Percentiles rank a stretch among this genome's conserved stretches.
Evolutionary conservation across 37 sponge, comb jelly and placozoan species (phyloP).

Genomic region (Crambe crambe): DNA sequence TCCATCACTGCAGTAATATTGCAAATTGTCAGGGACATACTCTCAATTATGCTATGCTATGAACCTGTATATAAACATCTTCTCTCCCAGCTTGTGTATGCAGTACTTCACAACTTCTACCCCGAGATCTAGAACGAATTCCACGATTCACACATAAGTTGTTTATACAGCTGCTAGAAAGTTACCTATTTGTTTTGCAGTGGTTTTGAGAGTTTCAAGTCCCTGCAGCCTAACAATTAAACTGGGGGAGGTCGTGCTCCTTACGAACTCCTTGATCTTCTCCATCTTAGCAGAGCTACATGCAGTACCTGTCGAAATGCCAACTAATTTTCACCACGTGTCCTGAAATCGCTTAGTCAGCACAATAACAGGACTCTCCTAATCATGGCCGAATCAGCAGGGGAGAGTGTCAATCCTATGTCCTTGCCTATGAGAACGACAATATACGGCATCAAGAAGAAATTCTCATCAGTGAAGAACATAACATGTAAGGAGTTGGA

Average conservation of each 20-base stretch:
- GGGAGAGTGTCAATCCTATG: background rate
- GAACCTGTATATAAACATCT: background rate
- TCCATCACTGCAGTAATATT: background rate
- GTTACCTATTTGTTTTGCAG: background rate
- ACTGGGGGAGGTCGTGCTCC: background rate
- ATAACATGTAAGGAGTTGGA: constrained; percentile 40
- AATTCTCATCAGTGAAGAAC: constrained; percentile 48
- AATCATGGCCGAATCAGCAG: background rate
- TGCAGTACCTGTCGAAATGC: background rate
- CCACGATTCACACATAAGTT: background rate
- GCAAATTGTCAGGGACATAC: background rate
- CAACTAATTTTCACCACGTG: background rate
- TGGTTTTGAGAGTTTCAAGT: background rate
- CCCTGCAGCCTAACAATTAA: background rate
- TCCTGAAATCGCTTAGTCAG: background rate
- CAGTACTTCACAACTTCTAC: background rate
- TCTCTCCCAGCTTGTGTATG: background rate
- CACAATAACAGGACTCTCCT: background rate
- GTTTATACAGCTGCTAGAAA: background rate
- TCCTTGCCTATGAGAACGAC: constrained; percentile 50
- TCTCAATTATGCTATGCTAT: background rate
- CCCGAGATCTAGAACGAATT: background rate
- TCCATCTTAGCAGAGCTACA: too few relatives aligned
- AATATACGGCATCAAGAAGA: constrained; percentile 39
- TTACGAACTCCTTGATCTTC: background rate